Conservation (phyloP, 2,888 invertebrate species). For the Cerceris rybyensis region DNA sequence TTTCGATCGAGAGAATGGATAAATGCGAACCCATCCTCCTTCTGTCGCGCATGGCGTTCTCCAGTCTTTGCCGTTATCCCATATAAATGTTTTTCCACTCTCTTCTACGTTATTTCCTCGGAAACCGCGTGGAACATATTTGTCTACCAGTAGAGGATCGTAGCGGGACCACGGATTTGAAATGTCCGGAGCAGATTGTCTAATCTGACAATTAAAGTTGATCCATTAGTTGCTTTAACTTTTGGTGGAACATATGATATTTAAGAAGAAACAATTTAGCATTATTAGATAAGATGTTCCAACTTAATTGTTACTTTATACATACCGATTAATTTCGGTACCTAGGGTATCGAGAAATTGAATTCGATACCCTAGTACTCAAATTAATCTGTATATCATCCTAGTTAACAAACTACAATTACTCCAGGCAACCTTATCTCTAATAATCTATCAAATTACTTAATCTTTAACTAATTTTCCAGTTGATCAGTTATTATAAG, state of each 20-base stretch:
- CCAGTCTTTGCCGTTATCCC: slow-evolving; percentile 90
- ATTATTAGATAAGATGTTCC: too few species aligned
- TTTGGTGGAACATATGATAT: too few species aligned
- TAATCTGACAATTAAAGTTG: slow-evolving; percentile 58
- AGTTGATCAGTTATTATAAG: too few species aligned
- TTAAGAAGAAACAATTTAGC: too few species aligned
- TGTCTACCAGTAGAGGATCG: slow-evolving; percentile 79
- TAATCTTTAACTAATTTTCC: too few species aligned
- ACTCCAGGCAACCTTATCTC: too few species aligned
- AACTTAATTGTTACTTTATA: background rate
- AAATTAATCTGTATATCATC: too few species aligned
- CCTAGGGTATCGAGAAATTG: too few species aligned
- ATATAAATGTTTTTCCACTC: slow-evolving; percentile 83
- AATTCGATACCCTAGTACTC: too few species aligned
- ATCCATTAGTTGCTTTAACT: background rate
- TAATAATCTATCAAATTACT: too few species aligned
- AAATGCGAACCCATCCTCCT: slow-evolving; percentile 91
- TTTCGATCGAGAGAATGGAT: slow-evolving; percentile 83
- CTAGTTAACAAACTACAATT: too few species aligned
- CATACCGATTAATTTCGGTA: too few species aligned
- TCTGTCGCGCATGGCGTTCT: slow-evolving; percentile 85
- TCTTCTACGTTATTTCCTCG: slow-evolving; percentile 87
- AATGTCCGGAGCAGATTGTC: slow-evolving; percentile 69
- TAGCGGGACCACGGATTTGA: slow-evolving; percentile 73
- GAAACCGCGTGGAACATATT: slow-evolving; percentile 83